Conservation (phyloP, 2,113 vertebrate species). For the Cyanistes caeruleus region DNA sequence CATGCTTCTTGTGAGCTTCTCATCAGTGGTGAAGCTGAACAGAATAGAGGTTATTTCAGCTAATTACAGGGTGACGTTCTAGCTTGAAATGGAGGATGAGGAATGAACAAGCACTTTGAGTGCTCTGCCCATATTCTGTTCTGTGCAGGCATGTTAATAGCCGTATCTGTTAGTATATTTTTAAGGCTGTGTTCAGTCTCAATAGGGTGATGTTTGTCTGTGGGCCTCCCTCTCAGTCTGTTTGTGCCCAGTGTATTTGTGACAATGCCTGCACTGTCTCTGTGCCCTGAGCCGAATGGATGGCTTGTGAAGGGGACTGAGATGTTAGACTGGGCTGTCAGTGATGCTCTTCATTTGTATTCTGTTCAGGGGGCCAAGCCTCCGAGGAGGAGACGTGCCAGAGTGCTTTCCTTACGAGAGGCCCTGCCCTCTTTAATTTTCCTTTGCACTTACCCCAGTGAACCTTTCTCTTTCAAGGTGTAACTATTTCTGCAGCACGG, state of each 20-base stretch:
- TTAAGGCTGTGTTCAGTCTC: conserved; percentile 30
- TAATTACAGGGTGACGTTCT: conserved; percentile 37
- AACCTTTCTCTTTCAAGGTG: background rate
- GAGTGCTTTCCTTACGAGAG: background rate
- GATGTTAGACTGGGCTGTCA: background rate
- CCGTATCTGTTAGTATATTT: conserved; percentile 19
- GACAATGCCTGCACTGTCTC: conserved; percentile 63
- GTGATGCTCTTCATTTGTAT: conserved; percentile 62
- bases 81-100: conserved; percentile 22
- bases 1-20: conserved; percentile 6
- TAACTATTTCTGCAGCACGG: background rate
- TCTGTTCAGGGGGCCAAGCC: conserved; percentile 28
- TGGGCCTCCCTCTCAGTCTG: conserved; percentile 10
- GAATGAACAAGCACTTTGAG: conserved; percentile 33
- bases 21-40: background rate
- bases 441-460: background rate
- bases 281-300: background rate
- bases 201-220: conserved; percentile 28
- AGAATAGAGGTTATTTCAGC: conserved; percentile 49
- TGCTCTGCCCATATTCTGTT: background rate
- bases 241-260: conserved; percentile 16
- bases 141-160: background rate
- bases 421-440: background rate
- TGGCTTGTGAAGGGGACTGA: background rate
- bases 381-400: background rate